Conservation (phyloP, 2,888 invertebrate genomes). For the Tenthredo scrophulariae region DNA sequence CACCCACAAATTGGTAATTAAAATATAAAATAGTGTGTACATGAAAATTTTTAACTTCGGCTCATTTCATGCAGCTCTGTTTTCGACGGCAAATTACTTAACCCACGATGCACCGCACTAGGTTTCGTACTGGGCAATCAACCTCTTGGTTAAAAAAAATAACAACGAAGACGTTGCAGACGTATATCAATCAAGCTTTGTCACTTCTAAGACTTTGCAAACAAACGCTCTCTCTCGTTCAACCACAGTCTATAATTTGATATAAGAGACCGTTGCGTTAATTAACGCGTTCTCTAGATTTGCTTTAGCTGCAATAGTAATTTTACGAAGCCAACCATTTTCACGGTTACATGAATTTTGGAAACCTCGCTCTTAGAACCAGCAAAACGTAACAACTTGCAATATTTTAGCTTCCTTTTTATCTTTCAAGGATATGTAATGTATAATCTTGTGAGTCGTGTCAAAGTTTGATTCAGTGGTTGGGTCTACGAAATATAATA, state of each 20-base stretch:
- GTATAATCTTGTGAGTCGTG: no score
- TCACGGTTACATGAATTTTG: not conserved
- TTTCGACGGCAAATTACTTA: not conserved
- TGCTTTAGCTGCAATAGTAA: constrained; percentile 23
- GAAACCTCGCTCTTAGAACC: constrained; percentile 1
- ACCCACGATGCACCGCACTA: not conserved
- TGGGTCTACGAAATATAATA: no score
- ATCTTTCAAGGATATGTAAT: no score
- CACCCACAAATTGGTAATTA: not conserved
- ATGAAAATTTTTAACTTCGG: not conserved
- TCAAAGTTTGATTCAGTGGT: no score
- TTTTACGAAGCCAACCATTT: constrained; percentile 41
- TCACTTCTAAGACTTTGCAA: constrained; percentile 43
- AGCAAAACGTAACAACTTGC: no score
- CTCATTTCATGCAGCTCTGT: not conserved
- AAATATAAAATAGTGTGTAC: not conserved
- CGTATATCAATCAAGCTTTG: constrained; percentile 45
- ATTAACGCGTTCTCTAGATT: not conserved
- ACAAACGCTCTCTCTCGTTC: constrained; percentile 10
- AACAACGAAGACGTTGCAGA: constrained; percentile 12
- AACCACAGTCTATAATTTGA: constrained; percentile 8
- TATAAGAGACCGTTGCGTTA: constrained; percentile 18
- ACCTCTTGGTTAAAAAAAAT: not conserved
- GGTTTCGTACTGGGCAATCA: constrained; percentile 19
- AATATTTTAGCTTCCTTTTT: no score